A percentile compares a stretch with the other conserved stretches of the same genome.
phyloP scores from a whole-genome alignment of 92 coral and sea anemone genomes.

The Bergia puertoricense region DNA sequence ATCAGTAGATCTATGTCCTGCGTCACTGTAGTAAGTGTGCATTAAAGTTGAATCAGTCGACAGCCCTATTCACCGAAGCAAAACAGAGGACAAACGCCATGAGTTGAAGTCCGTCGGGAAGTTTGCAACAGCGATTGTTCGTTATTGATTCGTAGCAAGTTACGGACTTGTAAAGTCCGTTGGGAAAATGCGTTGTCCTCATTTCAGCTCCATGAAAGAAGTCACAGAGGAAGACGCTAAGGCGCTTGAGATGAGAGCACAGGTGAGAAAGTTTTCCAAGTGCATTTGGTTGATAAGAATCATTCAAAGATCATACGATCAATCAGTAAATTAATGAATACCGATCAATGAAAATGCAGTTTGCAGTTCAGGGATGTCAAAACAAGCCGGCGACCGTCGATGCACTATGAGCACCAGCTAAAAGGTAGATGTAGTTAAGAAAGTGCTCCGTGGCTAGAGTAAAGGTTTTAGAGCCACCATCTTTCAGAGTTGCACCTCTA shows the following conservation, averaged over 20 bases:
- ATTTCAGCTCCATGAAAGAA: conserved; percentile 70
- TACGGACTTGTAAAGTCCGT: conserved; percentile 37
- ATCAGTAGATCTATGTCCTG: background rate
- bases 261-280: conserved; percentile 54
- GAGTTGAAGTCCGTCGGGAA: conserved; percentile 1
- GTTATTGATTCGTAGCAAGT: conserved; percentile 18
- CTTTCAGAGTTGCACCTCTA: no score
- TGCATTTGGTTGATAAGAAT: background rate
- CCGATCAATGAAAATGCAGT: background rate
- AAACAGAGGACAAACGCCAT: background rate
- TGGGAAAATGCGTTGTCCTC: conserved; percentile 89
- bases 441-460: no score
- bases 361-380: no score
- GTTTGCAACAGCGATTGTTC: background rate
- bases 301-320: background rate
- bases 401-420: no score
- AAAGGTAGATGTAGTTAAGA: no score
- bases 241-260: conserved; percentile 58
- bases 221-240: conserved; percentile 73
- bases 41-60: background rate
- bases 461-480: no score
- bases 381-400: no score
- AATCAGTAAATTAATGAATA: background rate
- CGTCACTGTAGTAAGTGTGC: background rate
- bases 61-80: background rate